Conservation (phyloP, 2,888 invertebrate genomes). For the Pardosa pseudoannulata region DNA sequence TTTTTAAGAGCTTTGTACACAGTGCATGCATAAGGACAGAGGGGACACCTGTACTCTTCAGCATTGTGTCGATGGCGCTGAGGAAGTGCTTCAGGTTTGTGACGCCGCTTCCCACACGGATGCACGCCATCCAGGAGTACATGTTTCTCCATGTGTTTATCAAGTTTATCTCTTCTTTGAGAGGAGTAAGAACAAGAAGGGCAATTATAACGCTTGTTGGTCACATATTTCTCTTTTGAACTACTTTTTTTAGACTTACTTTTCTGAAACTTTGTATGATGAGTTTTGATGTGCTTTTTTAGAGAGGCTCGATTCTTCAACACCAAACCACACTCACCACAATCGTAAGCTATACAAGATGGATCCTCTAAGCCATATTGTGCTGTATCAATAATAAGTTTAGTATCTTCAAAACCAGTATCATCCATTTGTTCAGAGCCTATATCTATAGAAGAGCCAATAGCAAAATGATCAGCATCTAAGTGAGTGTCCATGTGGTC, state of each 20-base stretch:
- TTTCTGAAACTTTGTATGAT: constrained; percentile 75
- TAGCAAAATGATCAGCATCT: constrained; percentile 54
- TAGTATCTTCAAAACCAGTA: constrained; percentile 64
- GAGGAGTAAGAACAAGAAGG: constrained; percentile 77
- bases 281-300: constrained; percentile 78
- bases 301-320: constrained; percentile 78
- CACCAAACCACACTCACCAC: constrained; percentile 78
- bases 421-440: constrained; percentile 66
- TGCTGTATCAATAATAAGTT: constrained; percentile 73
- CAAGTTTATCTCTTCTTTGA: constrained; percentile 78
- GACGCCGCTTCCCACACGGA: constrained; percentile 79
- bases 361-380: constrained; percentile 60
- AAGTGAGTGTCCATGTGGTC: constrained; percentile 64
- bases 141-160: constrained; percentile 79
- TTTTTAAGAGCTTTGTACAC: constrained; percentile 81
- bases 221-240: constrained; percentile 16
- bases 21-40: constrained; percentile 81
- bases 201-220: constrained; percentile 76
- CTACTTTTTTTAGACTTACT: constrained; percentile 56
- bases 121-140: constrained; percentile 78
- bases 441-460: constrained; percentile 62
- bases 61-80: constrained; percentile 78
- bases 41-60: constrained; percentile 80
- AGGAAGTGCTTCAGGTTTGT: constrained; percentile 77
- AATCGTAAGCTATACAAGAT: constrained; percentile 77